Conservation (phyloP, 2,888 invertebrate species). For the Dryococelus australis region DNA sequence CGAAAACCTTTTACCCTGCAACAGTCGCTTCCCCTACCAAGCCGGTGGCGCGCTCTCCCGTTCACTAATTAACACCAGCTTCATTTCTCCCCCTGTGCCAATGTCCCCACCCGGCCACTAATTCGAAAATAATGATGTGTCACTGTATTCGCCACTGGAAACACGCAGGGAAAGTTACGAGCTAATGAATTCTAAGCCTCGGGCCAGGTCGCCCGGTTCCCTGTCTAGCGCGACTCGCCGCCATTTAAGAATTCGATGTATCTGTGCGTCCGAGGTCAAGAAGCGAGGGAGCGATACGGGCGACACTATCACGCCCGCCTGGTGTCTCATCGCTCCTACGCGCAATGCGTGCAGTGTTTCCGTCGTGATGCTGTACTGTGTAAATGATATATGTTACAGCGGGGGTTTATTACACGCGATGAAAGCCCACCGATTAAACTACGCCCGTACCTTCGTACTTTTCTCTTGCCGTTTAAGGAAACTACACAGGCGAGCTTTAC, state of each 20-base stretch:
- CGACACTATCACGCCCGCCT: too few relatives aligned
- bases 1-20: background rate
- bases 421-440: too few relatives aligned
- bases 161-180: background rate
- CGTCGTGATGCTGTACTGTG: too few relatives aligned
- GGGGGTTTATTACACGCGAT: too few relatives aligned
- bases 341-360: too few relatives aligned
- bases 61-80: slow-evolving; percentile 10
- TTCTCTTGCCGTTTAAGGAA: too few relatives aligned
- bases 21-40: background rate
- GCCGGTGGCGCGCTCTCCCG: background rate
- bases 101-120: background rate
- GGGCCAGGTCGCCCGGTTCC: background rate
- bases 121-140: slow-evolving; percentile 10
- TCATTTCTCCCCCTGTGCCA: background rate
- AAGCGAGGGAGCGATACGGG: too few relatives aligned
- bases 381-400: too few relatives aligned
- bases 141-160: background rate
- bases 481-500: too few relatives aligned
- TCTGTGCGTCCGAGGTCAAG: too few relatives aligned
- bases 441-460: too few relatives aligned
- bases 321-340: too few relatives aligned
- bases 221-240: background rate
- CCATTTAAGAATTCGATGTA: background rate
- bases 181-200: background rate